Conservation (phyloP, 2,797 vertebrate genomes). For the Dicrostonyx torquatus region DNA sequence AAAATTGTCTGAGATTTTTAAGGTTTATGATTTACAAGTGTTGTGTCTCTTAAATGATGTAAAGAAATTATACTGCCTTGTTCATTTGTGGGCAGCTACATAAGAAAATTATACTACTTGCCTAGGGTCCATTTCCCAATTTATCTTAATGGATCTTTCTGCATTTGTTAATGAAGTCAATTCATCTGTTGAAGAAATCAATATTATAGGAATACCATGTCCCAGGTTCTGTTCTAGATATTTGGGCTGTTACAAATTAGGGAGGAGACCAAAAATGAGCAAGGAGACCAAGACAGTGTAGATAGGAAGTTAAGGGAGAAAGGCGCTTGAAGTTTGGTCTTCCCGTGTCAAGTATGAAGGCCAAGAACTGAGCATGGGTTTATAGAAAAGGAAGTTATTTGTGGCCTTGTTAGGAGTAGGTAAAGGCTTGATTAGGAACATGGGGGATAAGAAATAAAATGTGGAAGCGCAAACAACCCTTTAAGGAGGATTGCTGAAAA, state of each 20-base stretch:
- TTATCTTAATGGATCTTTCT: not conserved
- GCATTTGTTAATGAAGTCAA: conserved; percentile 32
- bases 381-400: not conserved
- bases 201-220: not conserved
- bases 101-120: not conserved
- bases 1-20: conserved; percentile 49
- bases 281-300: not conserved
- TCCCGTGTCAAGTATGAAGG: not conserved
- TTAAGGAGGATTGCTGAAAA: not conserved
- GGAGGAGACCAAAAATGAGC: not conserved
- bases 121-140: not conserved
- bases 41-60: not conserved
- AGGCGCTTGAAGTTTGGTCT: not conserved
- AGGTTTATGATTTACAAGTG: not conserved
- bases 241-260: not conserved
- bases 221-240: not conserved
- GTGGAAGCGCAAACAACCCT: not conserved
- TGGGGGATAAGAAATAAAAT: not conserved
- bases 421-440: not conserved
- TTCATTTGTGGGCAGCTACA: not conserved
- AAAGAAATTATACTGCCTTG: conserved; percentile 7
- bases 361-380: not conserved
- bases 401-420: not conserved
- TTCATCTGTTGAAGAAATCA: not conserved
- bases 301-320: conserved; percentile 9